Base-by-base conservation (phyloP, 2,797 vertebrate genomes). In the Aselliscus stoliczkanus region DNA sequence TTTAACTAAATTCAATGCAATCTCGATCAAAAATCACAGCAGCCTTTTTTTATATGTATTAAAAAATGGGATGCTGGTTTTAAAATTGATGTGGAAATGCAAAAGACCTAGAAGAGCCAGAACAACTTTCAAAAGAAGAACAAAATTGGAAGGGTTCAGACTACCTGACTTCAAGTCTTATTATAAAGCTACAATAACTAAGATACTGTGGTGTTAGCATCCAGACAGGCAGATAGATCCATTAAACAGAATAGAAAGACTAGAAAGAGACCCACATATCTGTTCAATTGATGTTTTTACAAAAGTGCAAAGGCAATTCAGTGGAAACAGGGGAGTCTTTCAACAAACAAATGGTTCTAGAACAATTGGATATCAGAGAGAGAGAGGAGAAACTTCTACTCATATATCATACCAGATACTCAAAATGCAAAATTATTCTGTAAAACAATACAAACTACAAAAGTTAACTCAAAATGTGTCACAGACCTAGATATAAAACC, bases 381-480 rank as follows among this genome's bases (percentile, higher is more conserved):
- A 23, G n/a, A 60, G 21, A 64, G 31, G 12, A 17, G 25, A 21
- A 21, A 67, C 4, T 34, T 75, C 29, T 76, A 65, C 54, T 10
- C 25, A 12, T 21, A 81, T 3, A 27, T 54, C 50, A 83, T 29
- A 64, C 37, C n/a, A 37, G 18, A 88, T 34, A 88, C 20, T 60
- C 34, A 69, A 72, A 73, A 50, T 34, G 52, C 34, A 88, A 92
- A 91, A 72, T 84, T n/a, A 73, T 73, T 84, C 87, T 67, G 29
- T 83, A 73, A 31, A 69, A 75, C 47, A 93, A 67, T 62, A 72
- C n/a, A 88, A 90, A 96, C n/a, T 90, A 29, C 65, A 92, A 73
- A 92, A 47, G n/a, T 39, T 62, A 84, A 58, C 7, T 89, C 69
- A 34, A 94, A 83, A 79, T 84, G 62, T 8, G 42, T 76, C 44